Percentiles rank a stretch among this genome's conserved stretches.
Evolutionary conservation across 2,113 vertebrate genomes (phyloP).

Genomic region (Calidris pygmaea): DNA sequence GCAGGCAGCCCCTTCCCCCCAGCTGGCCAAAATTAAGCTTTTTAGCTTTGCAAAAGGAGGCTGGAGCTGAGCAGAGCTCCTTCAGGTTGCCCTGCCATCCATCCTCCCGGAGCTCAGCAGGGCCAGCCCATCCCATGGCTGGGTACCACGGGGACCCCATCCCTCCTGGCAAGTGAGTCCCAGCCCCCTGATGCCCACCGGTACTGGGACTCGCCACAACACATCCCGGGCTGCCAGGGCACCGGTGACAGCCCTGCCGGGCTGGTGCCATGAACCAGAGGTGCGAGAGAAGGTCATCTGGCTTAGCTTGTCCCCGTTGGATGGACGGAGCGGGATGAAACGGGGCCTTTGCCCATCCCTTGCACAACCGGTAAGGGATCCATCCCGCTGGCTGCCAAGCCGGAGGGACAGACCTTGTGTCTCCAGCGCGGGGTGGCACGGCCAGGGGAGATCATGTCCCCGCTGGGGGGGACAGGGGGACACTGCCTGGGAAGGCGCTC

Average conservation of each 20-base stretch:
- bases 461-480: not conserved
- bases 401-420: not conserved
- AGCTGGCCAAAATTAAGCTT: not conserved
- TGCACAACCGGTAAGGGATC: conserved; percentile 17
- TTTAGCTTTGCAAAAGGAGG: not conserved
- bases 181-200: accelerated
- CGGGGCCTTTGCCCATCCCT: not conserved
- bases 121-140: not conserved
- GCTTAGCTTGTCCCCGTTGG: not conserved
- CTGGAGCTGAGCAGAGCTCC: not conserved
- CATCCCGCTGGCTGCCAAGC: conserved; percentile 13
- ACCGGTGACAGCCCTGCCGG: not conserved
- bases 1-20: not conserved
- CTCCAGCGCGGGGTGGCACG: not conserved
- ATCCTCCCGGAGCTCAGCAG: accelerated
- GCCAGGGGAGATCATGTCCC: not conserved
- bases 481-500: not conserved
- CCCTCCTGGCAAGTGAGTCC: not conserved
- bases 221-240: not conserved
- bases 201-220: accelerated
- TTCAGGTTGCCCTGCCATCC: not conserved
- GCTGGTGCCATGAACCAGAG: not conserved
- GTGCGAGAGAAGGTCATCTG: not conserved
- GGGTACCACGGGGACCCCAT: not conserved
- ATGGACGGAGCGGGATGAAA: not conserved